Base-by-base conservation (phyloP, 2,888 invertebrate species). In the Podotricha telesiphe region DNA sequence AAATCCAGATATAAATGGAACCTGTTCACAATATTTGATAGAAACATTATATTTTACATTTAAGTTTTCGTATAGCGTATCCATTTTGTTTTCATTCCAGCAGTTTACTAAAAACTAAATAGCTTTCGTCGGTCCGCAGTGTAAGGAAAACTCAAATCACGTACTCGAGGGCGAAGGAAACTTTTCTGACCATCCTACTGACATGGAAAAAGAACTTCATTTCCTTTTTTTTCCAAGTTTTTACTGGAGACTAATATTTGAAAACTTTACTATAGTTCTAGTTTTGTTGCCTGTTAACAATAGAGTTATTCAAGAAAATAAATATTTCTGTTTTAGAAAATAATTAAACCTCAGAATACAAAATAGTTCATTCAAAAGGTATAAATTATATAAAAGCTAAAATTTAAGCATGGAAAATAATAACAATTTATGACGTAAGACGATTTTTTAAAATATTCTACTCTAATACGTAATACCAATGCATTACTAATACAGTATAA, bases 101-200 rank as follows among this genome's bases (percentile, higher is more conserved):
- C 13, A 17, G 61, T 34, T 66, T 19, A 40, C 50, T 48, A 17
- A 34, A 59, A 28, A 58, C 28, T 37, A 66, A 40, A 58, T 58
- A 58, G 40, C 22, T 28, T 11, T 15, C 19, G 13, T 48, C 17
- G 47, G 20, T 8, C 40, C 19, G 22, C 37, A 20, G 28, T 59
- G 59, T 59, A 34, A 34, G 19, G 47, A 62, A 34, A 48, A 62
- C 34, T 62, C 62, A 15, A 50, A 48, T 62, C 62, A 62, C 62
- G 62, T 62, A 37, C 62, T 28, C 17, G 19, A 48, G 19, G n/a
- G 0, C 28, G 34, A 37, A 13, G 48, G 15, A 19, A 62, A 48
- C 37, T 62, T 62, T 48, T 48, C 28, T 34, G 28, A 37, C 62
- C 19, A 62, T 50, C 48, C 22, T 28, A 45, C 45, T 59, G 45